A percentile compares a stretch with the other conserved stretches of the same genome.
phyloP scores from a whole-genome alignment of 2,888 invertebrate species.

The Bruchidius siliquastri region DNA sequence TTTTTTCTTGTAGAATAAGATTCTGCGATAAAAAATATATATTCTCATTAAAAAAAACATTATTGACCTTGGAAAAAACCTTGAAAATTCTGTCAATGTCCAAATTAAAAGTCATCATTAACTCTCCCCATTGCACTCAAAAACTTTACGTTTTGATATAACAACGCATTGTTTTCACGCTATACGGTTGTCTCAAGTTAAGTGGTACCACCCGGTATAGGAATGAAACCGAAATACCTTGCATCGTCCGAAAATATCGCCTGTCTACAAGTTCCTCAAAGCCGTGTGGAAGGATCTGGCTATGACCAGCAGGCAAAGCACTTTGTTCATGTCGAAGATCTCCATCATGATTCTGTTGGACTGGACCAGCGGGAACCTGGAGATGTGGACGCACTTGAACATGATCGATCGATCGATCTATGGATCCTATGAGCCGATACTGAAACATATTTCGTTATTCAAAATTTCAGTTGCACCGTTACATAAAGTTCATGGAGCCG shows the following conservation, averaged over 20 bases:
- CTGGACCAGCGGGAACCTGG: slow-evolving; percentile 17
- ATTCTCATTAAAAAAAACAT: no score
- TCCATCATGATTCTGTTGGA: slow-evolving; percentile 21
- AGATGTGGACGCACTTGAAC: slow-evolving; percentile 27
- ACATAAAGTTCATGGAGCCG: slow-evolving; percentile 9
- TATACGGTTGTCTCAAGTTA: not conserved
- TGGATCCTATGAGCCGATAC: slow-evolving; percentile 14
- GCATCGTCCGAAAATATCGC: slow-evolving; percentile 11
- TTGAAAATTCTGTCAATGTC: no score
- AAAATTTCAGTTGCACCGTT: not conserved
- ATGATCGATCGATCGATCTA: slow-evolving; percentile 15
- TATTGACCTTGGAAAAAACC: no score
- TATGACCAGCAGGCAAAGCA: slow-evolving; percentile 34
- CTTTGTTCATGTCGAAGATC: slow-evolving; percentile 36
- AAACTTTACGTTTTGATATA: no score
- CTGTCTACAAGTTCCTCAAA: not conserved
- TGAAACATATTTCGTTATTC: slow-evolving; percentile 8
- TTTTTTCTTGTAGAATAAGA: no score
- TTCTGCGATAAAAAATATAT: no score
- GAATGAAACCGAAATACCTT: not conserved
- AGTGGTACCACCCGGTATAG: no score
- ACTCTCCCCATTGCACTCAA: no score
- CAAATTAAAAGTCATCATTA: no score
- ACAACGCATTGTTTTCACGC: no score
- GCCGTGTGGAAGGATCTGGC: slow-evolving; percentile 29